phyloP scores from a whole-genome alignment of 53 echinoderm and acorn worm genomes.

The Astropecten irregularis region DNA sequence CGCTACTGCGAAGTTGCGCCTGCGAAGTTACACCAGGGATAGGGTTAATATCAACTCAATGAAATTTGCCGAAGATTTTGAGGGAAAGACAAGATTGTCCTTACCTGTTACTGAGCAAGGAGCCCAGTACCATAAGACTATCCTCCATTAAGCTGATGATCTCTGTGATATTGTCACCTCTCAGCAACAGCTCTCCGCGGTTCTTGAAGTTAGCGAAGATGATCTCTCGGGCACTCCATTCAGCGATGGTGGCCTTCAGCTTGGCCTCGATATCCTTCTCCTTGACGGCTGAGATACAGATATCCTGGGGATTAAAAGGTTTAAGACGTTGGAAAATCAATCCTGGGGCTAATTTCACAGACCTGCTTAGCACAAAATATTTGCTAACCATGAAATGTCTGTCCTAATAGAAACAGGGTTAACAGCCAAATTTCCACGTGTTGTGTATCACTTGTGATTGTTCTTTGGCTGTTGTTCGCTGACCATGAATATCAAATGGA shows the following conservation, averaged over 20 bases:
- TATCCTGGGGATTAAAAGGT: slow-evolving; percentile 64
- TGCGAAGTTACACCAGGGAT: too few relatives aligned
- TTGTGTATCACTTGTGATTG: too few relatives aligned
- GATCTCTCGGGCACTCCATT: slow-evolving; percentile 93
- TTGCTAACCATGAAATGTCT: too few relatives aligned
- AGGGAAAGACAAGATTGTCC: background rate
- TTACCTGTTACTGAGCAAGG: slow-evolving; percentile 96
- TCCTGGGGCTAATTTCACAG: too few relatives aligned
- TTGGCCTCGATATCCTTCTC: slow-evolving; percentile 99
- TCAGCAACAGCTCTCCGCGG: slow-evolving; percentile 96
- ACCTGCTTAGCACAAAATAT: too few relatives aligned
- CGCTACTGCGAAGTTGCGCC: too few relatives aligned
- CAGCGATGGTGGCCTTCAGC: slow-evolving; percentile 89
- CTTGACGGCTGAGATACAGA: slow-evolving; percentile 98
- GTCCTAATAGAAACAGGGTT: too few relatives aligned
- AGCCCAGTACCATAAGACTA: slow-evolving; percentile 96
- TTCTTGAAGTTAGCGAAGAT: slow-evolving; percentile 98
- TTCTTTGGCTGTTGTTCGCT: too few relatives aligned
- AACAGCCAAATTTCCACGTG: too few relatives aligned
- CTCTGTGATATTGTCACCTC: slow-evolving; percentile 97
- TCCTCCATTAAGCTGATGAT: slow-evolving; percentile 97
- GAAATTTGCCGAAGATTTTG: too few relatives aligned
- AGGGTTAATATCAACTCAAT: too few relatives aligned
- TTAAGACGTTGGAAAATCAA: background rate
- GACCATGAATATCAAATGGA: too few relatives aligned